These are phyloP conservation scores for Dryadula phaetusa DNA, from an alignment of 2,888 invertebrate species.

Conservation along the genomic window DNA sequence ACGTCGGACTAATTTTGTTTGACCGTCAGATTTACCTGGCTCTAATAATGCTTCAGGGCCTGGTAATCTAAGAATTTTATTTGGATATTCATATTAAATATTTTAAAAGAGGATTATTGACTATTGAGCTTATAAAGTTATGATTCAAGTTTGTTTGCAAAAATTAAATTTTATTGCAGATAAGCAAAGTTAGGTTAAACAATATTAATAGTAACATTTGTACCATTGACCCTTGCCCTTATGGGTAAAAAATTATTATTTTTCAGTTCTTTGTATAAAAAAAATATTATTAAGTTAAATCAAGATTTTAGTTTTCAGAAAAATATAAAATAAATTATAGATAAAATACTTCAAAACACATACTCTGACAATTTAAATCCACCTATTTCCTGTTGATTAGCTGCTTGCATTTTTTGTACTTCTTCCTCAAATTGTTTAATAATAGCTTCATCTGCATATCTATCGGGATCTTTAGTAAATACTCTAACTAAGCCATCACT, in stretches of 20 bases:
- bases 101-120: no score
- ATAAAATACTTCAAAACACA: conserved; percentile 54
- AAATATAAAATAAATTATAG: neutral
- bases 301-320: no score
- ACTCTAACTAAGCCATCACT: conserved; percentile 95
- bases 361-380: conserved; percentile 94
- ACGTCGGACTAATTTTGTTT: conserved; percentile 91
- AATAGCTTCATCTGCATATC: conserved; percentile 87
- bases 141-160: neutral
- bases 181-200: no score
- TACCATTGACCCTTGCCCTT: no score
- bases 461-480: conserved; percentile 89
- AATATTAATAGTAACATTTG: no score
- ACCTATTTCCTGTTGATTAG: conserved; percentile 89
- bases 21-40: conserved; percentile 92
- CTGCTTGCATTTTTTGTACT: conserved; percentile 86
- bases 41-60: conserved; percentile 90
- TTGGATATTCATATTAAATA: neutral
- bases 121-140: no score
- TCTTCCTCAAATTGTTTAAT: conserved; percentile 89
- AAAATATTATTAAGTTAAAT: no score
- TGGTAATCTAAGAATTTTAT: conserved; percentile 85
- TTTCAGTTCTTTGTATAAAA: no score
- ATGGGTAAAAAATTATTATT: no score
- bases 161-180: no score